These are phyloP conservation scores for Remorina albescens DNA, from an alignment of 2,797 vertebrate species.

Conservation along the genomic window DNA sequence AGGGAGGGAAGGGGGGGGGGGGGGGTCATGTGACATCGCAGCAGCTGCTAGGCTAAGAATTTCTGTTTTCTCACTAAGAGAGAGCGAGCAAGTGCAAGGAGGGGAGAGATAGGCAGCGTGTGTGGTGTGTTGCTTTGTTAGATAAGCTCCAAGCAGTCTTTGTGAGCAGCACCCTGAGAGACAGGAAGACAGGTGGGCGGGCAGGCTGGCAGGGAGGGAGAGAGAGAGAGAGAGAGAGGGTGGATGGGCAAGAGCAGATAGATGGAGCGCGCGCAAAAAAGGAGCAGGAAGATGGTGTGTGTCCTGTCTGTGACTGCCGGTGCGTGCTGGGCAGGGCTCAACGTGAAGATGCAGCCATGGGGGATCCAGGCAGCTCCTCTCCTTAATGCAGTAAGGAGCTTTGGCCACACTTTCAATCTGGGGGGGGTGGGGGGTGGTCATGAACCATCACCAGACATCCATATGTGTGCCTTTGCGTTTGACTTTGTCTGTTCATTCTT, in stretches of 20 bases:
- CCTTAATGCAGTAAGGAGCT: conserved; percentile 87
- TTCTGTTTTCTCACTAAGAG: conserved; percentile 84
- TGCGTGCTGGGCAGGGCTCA: conserved; percentile 75
- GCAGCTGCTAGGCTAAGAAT: conserved; percentile 88
- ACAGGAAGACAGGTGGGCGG: conserved; percentile 65
- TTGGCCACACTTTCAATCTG: conserved; percentile 71
- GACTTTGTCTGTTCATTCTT: conserved; percentile 51
- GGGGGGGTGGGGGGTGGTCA: conserved; percentile 32
- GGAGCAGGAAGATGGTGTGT: conserved; percentile 83
- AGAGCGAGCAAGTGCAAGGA: conserved; percentile 59
- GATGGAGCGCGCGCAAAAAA: conserved; percentile 48
- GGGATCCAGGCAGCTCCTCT: conserved; percentile 78
- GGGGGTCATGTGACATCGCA: conserved; percentile 78
- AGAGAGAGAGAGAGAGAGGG: conserved; percentile 41
- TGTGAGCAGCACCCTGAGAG: conserved; percentile 72
- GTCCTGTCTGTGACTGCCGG: conserved; percentile 71
- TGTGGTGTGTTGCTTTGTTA: conserved; percentile 88
- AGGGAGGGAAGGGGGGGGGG: conserved; percentile 55
- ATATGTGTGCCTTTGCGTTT: conserved; percentile 62
- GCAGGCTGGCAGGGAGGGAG: conserved; percentile 27
- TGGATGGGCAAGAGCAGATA: conserved; percentile 64
- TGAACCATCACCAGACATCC: conserved; percentile 64
- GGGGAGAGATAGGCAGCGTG: conserved; percentile 78
- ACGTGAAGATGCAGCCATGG: conserved; percentile 83
- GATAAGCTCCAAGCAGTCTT: conserved; percentile 84